Evolutionary conservation across 2,888 invertebrate species (phyloP).

Genomic region (Athripsodes cinereus): DNA sequence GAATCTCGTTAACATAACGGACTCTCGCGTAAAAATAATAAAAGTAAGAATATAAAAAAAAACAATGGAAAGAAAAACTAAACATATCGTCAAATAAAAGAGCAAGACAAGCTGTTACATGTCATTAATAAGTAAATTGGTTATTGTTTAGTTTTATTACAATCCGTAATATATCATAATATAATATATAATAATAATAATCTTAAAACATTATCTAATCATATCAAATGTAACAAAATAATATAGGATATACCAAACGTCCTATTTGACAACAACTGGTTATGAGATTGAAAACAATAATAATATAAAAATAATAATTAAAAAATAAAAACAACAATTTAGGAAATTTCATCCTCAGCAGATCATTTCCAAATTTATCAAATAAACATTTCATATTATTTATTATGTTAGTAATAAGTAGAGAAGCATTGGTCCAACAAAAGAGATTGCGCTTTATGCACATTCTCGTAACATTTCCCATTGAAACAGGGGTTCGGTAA

Average conservation of each 20-base stretch:
- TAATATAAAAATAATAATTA: constrained; percentile 20
- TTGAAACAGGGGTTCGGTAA: not conserved
- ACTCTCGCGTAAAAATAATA: not conserved
- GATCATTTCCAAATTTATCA: constrained; percentile 24
- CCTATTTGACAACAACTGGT: constrained; percentile 21
- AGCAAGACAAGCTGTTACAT: not conserved
- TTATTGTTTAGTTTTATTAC: not conserved
- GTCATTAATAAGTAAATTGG: not conserved
- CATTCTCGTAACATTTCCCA: constrained; percentile 9
- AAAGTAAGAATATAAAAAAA: not conserved
- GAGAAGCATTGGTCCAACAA: constrained; percentile 26
- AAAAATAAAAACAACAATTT: constrained; percentile 25
- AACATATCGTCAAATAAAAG: not conserved
- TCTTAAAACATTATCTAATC: constrained; percentile 1
- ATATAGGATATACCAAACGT: constrained; percentile 3
- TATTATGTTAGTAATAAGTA: constrained; percentile 15
- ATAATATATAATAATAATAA: not conserved
- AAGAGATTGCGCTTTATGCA: constrained; percentile 12
- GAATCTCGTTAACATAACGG: too few species aligned
- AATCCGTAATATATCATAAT: constrained; percentile 3
- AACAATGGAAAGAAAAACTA: not conserved
- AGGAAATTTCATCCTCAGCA: constrained; percentile 24
- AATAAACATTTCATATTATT: constrained; percentile 22
- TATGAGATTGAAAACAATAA: constrained; percentile 21
- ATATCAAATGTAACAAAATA: constrained; percentile 2